Evolutionary conservation across 2,113 vertebrate genomes (phyloP).

Genomic region (Pomatorhinus ruficollis): DNA sequence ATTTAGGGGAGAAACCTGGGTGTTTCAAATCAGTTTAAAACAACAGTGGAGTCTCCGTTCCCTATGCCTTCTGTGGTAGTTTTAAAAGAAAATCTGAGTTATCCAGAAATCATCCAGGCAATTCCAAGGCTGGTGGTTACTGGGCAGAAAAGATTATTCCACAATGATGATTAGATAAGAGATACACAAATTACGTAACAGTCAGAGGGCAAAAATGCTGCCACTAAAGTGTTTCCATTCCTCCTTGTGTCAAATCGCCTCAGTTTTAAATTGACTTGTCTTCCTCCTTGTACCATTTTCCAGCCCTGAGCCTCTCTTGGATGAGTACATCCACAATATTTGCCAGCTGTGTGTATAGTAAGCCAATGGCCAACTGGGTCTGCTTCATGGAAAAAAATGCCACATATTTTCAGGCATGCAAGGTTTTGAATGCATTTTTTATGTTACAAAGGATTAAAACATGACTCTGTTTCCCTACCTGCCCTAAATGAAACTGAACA

Average conservation of each 20-base stretch:
- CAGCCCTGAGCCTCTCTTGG: neutral
- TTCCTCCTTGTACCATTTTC: neutral
- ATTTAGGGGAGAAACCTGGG: fast-evolving
- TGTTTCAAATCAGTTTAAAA: neutral
- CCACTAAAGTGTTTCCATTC: neutral
- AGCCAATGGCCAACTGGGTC: neutral
- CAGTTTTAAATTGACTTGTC: neutral
- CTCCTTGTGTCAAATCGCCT: neutral
- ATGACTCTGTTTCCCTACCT: neutral
- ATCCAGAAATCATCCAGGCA: neutral
- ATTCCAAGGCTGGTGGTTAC: neutral
- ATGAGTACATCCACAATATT: neutral
- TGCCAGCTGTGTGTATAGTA: neutral
- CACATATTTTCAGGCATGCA: neutral
- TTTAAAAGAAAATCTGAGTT: neutral
- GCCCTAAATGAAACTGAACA: neutral
- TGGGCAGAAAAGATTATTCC: neutral
- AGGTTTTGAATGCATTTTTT: neutral
- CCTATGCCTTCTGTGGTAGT: neutral
- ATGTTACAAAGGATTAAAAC: neutral
- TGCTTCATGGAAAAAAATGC: neutral
- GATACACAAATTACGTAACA: neutral
- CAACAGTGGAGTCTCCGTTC: neutral
- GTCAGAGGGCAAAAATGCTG: neutral
- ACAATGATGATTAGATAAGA: neutral